Conservation (phyloP, 2,888 invertebrate genomes). For the Formica aserva region DNA sequence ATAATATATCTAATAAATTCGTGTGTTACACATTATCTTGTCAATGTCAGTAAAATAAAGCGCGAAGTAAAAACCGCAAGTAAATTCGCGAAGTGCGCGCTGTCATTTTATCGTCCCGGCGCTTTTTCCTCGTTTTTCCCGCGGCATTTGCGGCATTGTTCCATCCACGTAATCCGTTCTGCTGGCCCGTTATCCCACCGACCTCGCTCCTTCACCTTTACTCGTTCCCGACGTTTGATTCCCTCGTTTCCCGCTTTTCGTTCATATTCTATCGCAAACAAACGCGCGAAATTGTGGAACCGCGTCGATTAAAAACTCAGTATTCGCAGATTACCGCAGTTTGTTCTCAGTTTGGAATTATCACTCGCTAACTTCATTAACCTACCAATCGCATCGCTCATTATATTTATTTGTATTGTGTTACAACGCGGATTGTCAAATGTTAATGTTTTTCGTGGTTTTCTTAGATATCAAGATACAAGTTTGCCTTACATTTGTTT, state of each 20-base stretch:
- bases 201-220: slow-evolving; percentile 41
- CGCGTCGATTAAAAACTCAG: slow-evolving; percentile 33
- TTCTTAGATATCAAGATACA: background rate
- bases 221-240: slow-evolving; percentile 39
- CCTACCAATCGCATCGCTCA: background rate
- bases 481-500: background rate
- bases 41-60: slow-evolving; percentile 26
- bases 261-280: slow-evolving; percentile 35
- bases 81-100: slow-evolving; percentile 47
- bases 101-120: slow-evolving; percentile 25
- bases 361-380: background rate
- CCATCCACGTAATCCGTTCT: slow-evolving; percentile 47
- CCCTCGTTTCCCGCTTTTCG: slow-evolving; percentile 35
- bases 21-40: slow-evolving; percentile 23
- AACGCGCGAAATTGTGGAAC: slow-evolving; percentile 36
- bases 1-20: slow-evolving; percentile 27
- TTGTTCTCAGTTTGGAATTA: slow-evolving; percentile 8
- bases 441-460: background rate
- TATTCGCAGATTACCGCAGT: slow-evolving; percentile 5
- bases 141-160: slow-evolving; percentile 49
- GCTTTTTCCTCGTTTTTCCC: slow-evolving; percentile 35
- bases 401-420: background rate
- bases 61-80: slow-evolving; percentile 28
- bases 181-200: slow-evolving; percentile 35
- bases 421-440: background rate